Evolutionary conservation across 2,113 vertebrate species (phyloP).

Genomic region (Vicugna pacos): DNA sequence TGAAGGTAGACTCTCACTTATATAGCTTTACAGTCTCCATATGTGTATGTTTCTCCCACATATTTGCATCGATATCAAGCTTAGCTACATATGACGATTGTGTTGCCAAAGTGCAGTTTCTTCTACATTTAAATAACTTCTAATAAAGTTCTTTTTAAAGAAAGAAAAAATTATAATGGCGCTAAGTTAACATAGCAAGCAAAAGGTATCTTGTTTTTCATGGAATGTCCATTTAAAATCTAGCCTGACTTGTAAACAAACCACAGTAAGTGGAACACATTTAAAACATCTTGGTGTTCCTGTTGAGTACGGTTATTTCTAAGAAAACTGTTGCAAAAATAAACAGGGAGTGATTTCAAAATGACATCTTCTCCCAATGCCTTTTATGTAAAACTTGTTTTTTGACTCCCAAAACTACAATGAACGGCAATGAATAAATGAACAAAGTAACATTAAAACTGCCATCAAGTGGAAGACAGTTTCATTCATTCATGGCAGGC

Average conservation of each 20-base stretch:
- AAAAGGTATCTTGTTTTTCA: background rate
- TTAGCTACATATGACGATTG: background rate
- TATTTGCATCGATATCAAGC: constrained; percentile 12
- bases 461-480: background rate
- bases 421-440: background rate
- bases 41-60: constrained; percentile 19
- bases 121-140: background rate
- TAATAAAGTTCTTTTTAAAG: background rate
- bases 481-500: background rate
- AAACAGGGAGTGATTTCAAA: constrained; percentile 11
- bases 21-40: constrained; percentile 60
- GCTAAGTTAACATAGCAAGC: background rate
- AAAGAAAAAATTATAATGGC: background rate
- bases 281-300: background rate
- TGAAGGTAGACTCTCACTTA: constrained; percentile 45
- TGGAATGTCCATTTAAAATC: background rate
- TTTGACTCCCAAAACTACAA: background rate
- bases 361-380: background rate
- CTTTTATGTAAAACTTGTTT: background rate
- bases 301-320: background rate
- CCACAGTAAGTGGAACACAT: background rate
- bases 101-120: background rate
- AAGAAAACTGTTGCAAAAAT: constrained; percentile 40
- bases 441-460: background rate
- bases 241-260: background rate